Percentiles rank a stretch among this genome's conserved stretches.
Conservation (phyloP, 2,797 vertebrate genomes). For the Aeoliscus strigatus region DNA sequence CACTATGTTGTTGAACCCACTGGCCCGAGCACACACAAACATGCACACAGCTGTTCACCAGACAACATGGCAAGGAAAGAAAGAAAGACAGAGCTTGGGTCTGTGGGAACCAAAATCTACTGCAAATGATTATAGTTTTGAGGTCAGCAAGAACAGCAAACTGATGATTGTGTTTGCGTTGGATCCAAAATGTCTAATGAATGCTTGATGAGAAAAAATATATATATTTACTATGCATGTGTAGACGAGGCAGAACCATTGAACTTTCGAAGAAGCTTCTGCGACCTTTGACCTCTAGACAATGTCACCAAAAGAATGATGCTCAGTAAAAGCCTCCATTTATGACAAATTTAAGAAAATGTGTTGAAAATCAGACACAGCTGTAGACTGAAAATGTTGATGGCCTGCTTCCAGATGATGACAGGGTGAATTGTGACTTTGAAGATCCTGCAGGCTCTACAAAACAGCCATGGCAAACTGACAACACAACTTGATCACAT, state of each 20-base stretch:
- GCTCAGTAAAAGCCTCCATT: conserved; percentile 30
- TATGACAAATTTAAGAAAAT: conserved; percentile 43
- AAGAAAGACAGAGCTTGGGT: conserved; percentile 13
- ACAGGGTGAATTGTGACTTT: conserved; percentile 9
- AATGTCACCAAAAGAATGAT: conserved; percentile 30
- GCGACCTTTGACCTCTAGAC: conserved; percentile 37
- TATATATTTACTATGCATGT: background rate
- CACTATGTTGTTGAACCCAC: conserved; percentile 15
- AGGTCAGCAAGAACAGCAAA: conserved; percentile 10
- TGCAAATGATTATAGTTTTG: conserved; percentile 22
- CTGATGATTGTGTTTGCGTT: background rate
- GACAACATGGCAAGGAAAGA: conserved; percentile 19
- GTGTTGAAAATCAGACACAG: conserved; percentile 44
- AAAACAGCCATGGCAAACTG: background rate
- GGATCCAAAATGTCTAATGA: conserved; percentile 13
- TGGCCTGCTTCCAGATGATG: conserved; percentile 11
- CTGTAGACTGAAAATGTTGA: conserved; percentile 33
- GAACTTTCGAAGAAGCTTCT: conserved; percentile 12
- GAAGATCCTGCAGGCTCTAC: conserved; percentile 3
- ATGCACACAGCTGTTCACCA: conserved; percentile 48
- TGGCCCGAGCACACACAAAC: conserved; percentile 33
- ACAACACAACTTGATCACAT: background rate
- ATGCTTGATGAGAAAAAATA: conserved; percentile 11
- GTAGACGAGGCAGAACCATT: conserved; percentile 22
- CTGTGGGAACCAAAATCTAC: conserved; percentile 32